phyloP scores from a whole-genome alignment of 2,797 vertebrate genomes.

The Pteropus rufus region DNA sequence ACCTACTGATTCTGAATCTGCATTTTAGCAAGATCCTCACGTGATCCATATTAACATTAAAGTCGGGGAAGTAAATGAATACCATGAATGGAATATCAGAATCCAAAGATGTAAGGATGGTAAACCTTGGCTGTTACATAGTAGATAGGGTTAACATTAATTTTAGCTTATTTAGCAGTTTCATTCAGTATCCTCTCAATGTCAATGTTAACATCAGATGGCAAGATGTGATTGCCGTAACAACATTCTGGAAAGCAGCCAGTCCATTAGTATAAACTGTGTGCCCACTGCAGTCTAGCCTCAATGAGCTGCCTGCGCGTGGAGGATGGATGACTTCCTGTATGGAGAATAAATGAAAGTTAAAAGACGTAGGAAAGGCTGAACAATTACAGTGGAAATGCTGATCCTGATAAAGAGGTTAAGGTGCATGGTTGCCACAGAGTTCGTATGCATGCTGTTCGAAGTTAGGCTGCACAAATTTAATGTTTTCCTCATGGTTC shows the following conservation, averaged over 20 bases:
- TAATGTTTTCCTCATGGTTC: background rate
- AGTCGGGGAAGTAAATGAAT: background rate
- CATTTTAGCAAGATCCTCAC: background rate
- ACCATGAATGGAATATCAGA: background rate
- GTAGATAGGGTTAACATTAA: background rate
- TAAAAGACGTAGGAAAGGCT: background rate
- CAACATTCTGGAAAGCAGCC: background rate
- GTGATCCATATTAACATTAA: background rate
- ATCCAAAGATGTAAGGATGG: background rate
- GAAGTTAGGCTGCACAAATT: background rate
- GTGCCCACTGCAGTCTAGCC: background rate
- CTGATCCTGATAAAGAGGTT: background rate
- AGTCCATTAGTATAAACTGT: background rate
- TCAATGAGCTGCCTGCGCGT: background rate
- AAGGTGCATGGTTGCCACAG: background rate
- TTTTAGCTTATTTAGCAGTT: slow-evolving; percentile 30
- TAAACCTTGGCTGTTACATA: background rate
- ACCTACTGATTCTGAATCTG: background rate
- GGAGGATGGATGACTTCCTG: background rate
- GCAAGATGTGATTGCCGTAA: background rate
- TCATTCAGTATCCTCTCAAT: background rate
- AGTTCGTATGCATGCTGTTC: background rate
- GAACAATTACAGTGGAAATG: background rate
- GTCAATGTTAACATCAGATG: background rate
- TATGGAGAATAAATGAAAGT: background rate